Evolutionary conservation across 2,113 vertebrate genomes (phyloP).

Genomic region (Galeopterus variegatus): DNA sequence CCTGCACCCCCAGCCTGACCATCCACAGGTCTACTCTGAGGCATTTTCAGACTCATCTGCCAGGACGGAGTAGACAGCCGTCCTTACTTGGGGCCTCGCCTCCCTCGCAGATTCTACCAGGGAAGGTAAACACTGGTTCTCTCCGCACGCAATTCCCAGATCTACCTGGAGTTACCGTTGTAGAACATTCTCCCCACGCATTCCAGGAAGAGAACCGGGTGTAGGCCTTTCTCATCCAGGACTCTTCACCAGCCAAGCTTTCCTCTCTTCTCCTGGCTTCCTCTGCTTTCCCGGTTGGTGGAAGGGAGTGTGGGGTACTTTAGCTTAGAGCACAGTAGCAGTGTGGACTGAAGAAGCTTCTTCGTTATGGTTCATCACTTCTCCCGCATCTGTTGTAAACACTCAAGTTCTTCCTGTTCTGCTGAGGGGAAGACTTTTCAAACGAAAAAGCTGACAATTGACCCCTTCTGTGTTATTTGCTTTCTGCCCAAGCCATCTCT

Average conservation of each 20-base stretch:
- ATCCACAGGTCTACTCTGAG: background rate
- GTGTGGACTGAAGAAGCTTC: background rate
- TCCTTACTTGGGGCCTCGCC: background rate
- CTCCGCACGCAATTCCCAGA: background rate
- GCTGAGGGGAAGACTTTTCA: background rate
- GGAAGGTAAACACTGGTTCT: background rate
- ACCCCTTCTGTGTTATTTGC: background rate
- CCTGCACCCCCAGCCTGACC: background rate
- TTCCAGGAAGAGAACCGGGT: background rate
- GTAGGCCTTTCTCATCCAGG: background rate
- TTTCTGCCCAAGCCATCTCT: background rate
- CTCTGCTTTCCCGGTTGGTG: background rate
- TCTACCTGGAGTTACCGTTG: background rate
- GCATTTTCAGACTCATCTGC: background rate
- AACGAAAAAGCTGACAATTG: constrained; percentile 9
- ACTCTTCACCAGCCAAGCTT: background rate
- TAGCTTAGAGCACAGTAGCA: background rate
- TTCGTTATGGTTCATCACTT: background rate
- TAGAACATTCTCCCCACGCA: background rate
- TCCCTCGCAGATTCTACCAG: background rate
- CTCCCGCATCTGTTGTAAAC: background rate
- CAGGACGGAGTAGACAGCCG: background rate
- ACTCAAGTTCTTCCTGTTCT: background rate
- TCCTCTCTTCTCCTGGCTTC: background rate
- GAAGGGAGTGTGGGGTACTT: background rate